Percentiles rank a stretch among this genome's conserved stretches.
phyloP scores from a whole-genome alignment of 2,113 vertebrate species.

The Sigmodon hispidus region DNA sequence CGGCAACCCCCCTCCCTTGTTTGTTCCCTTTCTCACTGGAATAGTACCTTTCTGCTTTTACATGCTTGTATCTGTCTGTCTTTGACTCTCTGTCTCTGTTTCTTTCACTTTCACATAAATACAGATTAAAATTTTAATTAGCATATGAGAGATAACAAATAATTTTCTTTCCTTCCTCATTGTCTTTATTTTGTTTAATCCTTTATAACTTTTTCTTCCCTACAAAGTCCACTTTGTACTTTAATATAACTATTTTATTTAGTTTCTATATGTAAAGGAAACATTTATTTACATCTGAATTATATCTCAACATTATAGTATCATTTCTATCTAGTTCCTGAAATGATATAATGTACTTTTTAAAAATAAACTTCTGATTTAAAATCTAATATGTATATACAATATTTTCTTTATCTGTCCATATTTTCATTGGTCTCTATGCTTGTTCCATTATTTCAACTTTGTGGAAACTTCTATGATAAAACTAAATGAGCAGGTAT shows the following conservation, averaged over 20 bases:
- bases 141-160: background rate
- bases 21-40: background rate
- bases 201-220: background rate
- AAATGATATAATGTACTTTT: background rate
- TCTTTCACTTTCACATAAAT: background rate
- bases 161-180: background rate
- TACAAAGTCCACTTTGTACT: background rate
- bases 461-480: background rate
- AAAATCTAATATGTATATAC: background rate
- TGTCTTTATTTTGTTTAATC: background rate
- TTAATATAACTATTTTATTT: background rate
- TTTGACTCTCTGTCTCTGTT: background rate
- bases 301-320: background rate
- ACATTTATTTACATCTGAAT: background rate
- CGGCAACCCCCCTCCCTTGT: too few relatives aligned
- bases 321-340: background rate
- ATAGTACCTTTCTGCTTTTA: background rate
- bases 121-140: background rate
- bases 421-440: background rate
- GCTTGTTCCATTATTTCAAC: background rate
- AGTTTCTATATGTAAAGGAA: background rate
- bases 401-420: background rate
- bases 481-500: background rate
- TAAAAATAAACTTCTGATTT: background rate
- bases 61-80: background rate